phyloP scores from a whole-genome alignment of 2,797 vertebrate species.

The Falco peregrinus region DNA sequence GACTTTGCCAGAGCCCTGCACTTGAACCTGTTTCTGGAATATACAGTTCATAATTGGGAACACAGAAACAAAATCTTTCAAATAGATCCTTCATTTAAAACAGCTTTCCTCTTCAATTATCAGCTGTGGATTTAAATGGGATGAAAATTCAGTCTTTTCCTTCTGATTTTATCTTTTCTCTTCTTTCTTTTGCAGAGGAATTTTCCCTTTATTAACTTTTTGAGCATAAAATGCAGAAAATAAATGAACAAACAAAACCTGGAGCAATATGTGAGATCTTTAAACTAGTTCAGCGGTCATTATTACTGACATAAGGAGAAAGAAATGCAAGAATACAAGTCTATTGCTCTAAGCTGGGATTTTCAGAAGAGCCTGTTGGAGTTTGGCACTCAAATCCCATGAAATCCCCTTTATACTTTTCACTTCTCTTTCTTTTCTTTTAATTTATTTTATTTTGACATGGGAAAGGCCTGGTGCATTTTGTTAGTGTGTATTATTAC shows the following conservation, averaged over 20 bases:
- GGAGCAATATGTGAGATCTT: slow-evolving; percentile 28
- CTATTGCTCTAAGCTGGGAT: slow-evolving; percentile 61
- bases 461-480: neutral
- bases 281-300: slow-evolving; percentile 33
- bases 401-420: slow-evolving; percentile 60
- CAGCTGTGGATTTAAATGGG: slow-evolving; percentile 3
- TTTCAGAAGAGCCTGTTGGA: slow-evolving; percentile 55
- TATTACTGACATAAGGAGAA: slow-evolving; percentile 58
- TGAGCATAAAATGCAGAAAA: slow-evolving; percentile 22
- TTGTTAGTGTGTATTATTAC: neutral
- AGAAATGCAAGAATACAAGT: slow-evolving; percentile 55
- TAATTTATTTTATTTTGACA: slow-evolving; percentile 32
- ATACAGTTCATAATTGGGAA: neutral
- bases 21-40: slow-evolving; percentile 33
- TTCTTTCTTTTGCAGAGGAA: neutral
- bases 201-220: slow-evolving; percentile 45
- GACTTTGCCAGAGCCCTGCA: slow-evolving; percentile 2
- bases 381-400: slow-evolving; percentile 52
- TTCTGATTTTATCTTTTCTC: slow-evolving; percentile 33
- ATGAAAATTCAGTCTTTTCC: slow-evolving; percentile 7
- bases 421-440: slow-evolving; percentile 42
- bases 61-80: neutral
- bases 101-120: slow-evolving; percentile 50
- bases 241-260: slow-evolving; percentile 48
- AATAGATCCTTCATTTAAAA: slow-evolving; percentile 49